Evolutionary conservation across 2,113 vertebrate genomes (phyloP).

Genomic region (Petrocephalus microphthalmus): DNA sequence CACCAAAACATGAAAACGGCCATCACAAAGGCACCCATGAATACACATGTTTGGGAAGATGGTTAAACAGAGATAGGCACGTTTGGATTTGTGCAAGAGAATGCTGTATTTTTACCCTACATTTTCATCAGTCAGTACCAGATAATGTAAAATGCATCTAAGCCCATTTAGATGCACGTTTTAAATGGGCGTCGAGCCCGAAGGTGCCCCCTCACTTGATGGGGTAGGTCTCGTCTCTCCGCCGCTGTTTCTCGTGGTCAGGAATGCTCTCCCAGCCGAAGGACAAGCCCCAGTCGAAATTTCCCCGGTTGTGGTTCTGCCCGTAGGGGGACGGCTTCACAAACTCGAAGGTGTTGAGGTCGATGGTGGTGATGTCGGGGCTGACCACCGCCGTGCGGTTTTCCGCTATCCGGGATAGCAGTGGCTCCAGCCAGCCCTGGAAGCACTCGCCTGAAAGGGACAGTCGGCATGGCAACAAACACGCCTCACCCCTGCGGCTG

Average conservation of each 20-base stretch:
- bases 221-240: conserved; percentile 91
- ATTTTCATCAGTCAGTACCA: background rate
- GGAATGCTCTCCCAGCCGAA: conserved; percentile 95
- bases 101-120: background rate
- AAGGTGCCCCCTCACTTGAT: conserved; percentile 67
- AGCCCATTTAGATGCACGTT: background rate
- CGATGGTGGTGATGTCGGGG: conserved; percentile 94
- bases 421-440: conserved; percentile 89
- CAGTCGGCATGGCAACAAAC: background rate
- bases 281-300: conserved; percentile 93
- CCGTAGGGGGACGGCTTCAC: conserved; percentile 88
- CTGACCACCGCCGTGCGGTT: conserved; percentile 88
- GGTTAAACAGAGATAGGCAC: background rate
- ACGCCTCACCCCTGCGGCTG: background rate
- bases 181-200: background rate
- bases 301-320: conserved; percentile 87
- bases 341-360: conserved; percentile 94
- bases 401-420: conserved; percentile 86
- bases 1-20: background rate
- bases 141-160: background rate
- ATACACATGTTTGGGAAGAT: background rate
- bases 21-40: background rate
- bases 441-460: conserved; percentile 81
- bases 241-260: conserved; percentile 75
- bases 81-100: background rate